These are phyloP conservation scores for Eonycteris spelaea DNA, from an alignment of 2,113 vertebrate genomes.

Conservation along the genomic window DNA sequence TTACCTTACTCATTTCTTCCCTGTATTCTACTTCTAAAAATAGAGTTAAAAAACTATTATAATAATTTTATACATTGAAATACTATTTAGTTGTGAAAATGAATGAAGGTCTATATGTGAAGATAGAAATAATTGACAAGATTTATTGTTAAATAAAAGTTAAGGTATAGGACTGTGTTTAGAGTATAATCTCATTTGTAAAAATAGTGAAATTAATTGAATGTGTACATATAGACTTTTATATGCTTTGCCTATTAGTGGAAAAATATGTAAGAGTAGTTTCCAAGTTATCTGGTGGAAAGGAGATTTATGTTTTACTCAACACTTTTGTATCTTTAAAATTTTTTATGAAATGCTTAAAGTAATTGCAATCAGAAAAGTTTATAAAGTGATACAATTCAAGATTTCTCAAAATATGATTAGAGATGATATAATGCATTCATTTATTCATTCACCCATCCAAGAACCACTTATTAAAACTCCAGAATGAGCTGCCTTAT, in stretches of 20 bases:
- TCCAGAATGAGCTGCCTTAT: background rate
- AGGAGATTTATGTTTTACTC: background rate
- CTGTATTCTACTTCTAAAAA: background rate
- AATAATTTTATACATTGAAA: background rate
- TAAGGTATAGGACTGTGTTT: background rate
- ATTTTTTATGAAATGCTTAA: background rate
- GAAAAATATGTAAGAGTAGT: background rate
- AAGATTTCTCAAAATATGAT: background rate
- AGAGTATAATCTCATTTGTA: background rate
- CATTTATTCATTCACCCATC: background rate
- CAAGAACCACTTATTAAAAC: background rate
- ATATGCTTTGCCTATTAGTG: background rate
- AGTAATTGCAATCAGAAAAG: background rate
- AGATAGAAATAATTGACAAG: background rate
- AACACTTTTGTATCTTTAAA: background rate
- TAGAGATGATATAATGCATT: background rate
- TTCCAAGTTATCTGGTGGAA: background rate
- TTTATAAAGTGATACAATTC: background rate
- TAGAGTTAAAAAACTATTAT: background rate
- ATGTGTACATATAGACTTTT: background rate
- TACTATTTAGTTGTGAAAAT: background rate
- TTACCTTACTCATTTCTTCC: background rate
- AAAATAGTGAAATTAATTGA: background rate
- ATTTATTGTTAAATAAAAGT: conserved; percentile 14
- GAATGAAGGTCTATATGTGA: background rate